Conservation (phyloP, 2,888 invertebrate genomes). For the Acrocyrtus sp. region DNA sequence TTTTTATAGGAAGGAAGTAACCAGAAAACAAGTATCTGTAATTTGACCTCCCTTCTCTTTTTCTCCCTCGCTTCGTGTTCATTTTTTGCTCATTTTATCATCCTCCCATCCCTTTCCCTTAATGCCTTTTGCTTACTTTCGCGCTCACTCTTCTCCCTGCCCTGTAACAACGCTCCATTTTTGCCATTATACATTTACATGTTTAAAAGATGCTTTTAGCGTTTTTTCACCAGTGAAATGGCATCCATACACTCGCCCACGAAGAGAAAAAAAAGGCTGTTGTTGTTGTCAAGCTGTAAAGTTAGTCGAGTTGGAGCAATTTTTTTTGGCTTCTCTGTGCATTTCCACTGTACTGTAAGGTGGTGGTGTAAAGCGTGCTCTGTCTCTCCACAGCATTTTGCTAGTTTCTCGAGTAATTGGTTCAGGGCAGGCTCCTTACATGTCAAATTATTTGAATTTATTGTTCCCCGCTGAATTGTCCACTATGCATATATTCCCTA, state of each 20-base stretch:
- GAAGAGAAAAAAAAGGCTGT: too few species aligned
- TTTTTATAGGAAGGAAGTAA: too few species aligned
- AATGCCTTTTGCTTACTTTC: conserved; percentile 19
- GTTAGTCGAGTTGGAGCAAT: conserved; percentile 15
- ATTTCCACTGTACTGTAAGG: neutral
- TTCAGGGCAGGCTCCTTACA: conserved; percentile 46
- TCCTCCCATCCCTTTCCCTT: too few species aligned
- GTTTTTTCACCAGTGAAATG: too few species aligned
- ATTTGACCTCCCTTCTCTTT: too few species aligned
- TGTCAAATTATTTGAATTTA: conserved; percentile 52
- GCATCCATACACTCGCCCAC: too few species aligned
- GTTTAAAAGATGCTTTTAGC: conserved; percentile 10
- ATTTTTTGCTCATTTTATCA: too few species aligned
- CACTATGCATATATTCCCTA: conserved; percentile 12
- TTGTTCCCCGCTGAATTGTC: conserved; percentile 49
- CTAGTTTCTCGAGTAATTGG: conserved; percentile 41
- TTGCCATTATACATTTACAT: neutral
- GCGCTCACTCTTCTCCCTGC: conserved; percentile 14
- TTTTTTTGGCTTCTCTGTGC: neutral
- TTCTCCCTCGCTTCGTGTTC: too few species aligned
- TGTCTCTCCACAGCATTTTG: too few species aligned
- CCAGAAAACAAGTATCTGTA: too few species aligned
- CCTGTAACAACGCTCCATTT: neutral
- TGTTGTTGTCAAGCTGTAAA: conserved; percentile 30
- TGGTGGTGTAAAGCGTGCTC: neutral